phyloP scores from a whole-genome alignment of 2,113 vertebrate genomes.

The Xiphias gladius region DNA sequence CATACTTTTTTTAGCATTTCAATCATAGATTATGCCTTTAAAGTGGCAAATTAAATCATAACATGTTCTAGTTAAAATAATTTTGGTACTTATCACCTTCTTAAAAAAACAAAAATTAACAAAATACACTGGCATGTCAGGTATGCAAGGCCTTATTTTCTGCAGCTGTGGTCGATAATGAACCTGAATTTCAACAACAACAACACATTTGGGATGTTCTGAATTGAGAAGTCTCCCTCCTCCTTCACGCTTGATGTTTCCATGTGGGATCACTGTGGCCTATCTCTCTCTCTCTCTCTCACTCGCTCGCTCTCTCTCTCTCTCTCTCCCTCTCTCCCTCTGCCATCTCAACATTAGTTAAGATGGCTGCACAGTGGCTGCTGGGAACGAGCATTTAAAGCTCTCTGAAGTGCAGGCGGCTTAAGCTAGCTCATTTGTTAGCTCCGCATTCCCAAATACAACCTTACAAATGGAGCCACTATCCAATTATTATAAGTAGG shows the following conservation, averaged over 20 bases:
- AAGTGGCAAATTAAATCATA: neutral
- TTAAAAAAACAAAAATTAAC: neutral
- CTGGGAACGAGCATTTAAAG: conserved; percentile 48
- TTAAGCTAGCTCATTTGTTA: conserved; percentile 78
- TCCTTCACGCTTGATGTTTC: conserved; percentile 24
- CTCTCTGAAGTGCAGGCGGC: conserved; percentile 65
- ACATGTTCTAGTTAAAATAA: neutral
- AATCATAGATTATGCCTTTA: too few relatives aligned
- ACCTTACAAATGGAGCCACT: conserved; percentile 68
- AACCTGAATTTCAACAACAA: neutral
- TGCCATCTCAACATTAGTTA: conserved; percentile 67
- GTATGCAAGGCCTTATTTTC: neutral
- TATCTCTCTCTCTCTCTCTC: neutral
- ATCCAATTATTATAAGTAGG: conserved; percentile 71
- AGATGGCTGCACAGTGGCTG: conserved; percentile 60
- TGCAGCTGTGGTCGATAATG: neutral
- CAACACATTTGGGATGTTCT: conserved; percentile 1
- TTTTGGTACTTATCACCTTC: neutral
- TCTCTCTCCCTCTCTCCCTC: neutral
- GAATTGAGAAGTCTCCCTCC: conserved; percentile 26
- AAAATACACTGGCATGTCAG: neutral
- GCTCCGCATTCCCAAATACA: conserved; percentile 66
- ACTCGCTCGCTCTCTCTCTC: too few relatives aligned
- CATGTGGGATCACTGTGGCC: neutral
- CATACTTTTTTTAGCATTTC: too few relatives aligned